Evolutionary conservation across 1,140 invertebrate genomes (phyloP), one percentile per base, ranked within the genome.

Genomic region (Drosophila sulfurigaster): DNA sequence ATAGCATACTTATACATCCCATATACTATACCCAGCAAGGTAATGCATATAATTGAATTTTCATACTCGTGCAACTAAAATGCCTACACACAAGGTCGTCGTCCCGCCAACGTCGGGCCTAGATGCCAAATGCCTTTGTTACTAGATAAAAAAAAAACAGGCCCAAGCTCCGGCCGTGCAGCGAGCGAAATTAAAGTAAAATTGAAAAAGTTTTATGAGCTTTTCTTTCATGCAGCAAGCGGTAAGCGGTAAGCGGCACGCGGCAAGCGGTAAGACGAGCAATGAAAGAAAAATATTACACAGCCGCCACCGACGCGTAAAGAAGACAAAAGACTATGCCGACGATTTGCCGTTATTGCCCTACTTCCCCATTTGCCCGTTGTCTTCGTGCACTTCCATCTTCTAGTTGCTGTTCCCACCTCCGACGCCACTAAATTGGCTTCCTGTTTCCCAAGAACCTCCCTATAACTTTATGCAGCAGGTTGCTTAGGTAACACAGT

Each of bases 161-260:
- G 51, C 15, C 45, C 73, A 59, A 45, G 49, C 52, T 51, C 51
- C 62, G 51, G 64, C 68, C 79, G 73, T 64, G 62, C 62, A 65
- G 48, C 51, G 25, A 51, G 77, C 59, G 56, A 89, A 87, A 89
- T 91, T 91, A 85, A 91, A 91, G 88, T 91, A 79, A 89, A 91
- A 91, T 91, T 91, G 88, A 91, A 91, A 91, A 91, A 91, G 88
- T 91, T 91, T 91, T 91, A 91, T 91, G 88, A 91, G 88, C 76
- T 91, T 91, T 89, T 82, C 68, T 63, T 71, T 69, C 81, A 81
- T 73, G 68, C 85, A 82, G 75, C 69, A 78, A 48, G 38, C 48
- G 48, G 32, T 3, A 52, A 60, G 75, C 58, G 59, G 63, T 59
- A 66, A 30, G 49, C 1, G 32, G 32, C 16, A 38, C 32, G 43